phyloP scores from a whole-genome alignment of 2,797 vertebrate genomes.

The Anguilla marmorata region DNA sequence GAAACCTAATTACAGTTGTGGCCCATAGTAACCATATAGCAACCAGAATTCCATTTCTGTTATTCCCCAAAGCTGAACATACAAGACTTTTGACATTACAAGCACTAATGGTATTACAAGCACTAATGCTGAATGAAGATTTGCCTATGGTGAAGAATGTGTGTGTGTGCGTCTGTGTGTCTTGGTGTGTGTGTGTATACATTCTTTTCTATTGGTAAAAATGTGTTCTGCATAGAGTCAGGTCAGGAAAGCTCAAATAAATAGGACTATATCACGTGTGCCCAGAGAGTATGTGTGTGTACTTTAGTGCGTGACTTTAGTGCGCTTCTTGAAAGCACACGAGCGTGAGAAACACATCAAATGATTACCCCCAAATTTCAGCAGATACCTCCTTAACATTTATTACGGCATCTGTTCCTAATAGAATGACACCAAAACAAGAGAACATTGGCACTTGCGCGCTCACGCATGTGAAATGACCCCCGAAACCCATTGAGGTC shows the following conservation, averaged over 20 bases:
- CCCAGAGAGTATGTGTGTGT: not conserved
- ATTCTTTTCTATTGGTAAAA: slow-evolving; percentile 5
- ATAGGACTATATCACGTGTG: not conserved
- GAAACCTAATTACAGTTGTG: too few relatives aligned
- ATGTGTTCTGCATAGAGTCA: not conserved
- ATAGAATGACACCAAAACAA: slow-evolving; percentile 24
- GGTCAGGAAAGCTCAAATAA: not conserved
- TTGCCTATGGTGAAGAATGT: not conserved
- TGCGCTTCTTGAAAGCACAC: not conserved
- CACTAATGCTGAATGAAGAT: slow-evolving; percentile 24
- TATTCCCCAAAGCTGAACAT: not conserved
- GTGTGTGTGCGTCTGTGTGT: not conserved
- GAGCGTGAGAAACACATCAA: slow-evolving; percentile 6
- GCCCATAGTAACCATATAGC: not conserved
- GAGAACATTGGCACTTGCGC: slow-evolving; percentile 22
- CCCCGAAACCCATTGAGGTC: not conserved
- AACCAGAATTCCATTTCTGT: not conserved
- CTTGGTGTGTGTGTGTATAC: slow-evolving; percentile 28
- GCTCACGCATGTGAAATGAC: slow-evolving; percentile 13
- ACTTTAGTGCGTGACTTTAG: not conserved
- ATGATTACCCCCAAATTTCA: slow-evolving; percentile 19
- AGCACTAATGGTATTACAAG: too few relatives aligned
- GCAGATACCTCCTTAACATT: slow-evolving; percentile 30
- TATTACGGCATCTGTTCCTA: slow-evolving; percentile 38
- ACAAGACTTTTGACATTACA: not conserved